Conservation (phyloP, 2,888 invertebrate genomes). For the Phyllotreta cruciferae region DNA sequence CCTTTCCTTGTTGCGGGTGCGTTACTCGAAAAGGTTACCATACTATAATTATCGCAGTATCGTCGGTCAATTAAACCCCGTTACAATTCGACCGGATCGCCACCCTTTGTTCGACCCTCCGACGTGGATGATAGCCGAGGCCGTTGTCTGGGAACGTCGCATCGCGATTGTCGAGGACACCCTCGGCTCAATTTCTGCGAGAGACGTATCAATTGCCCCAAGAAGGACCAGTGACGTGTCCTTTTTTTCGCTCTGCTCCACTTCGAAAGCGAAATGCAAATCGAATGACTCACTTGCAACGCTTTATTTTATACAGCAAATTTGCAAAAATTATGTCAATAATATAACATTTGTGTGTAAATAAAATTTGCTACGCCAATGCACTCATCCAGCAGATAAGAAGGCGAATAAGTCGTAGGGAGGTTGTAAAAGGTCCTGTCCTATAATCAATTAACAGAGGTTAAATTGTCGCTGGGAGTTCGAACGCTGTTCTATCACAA, state of each 20-base stretch:
- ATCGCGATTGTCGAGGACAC: constrained; percentile 2
- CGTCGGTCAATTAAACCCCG: constrained; percentile 52
- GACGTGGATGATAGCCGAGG: constrained; percentile 13
- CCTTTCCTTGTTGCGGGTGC: not conserved
- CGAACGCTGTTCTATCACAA: constrained; percentile 23
- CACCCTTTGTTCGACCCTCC: constrained; percentile 47
- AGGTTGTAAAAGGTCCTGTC: constrained; percentile 23
- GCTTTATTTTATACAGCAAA: too few relatives aligned
- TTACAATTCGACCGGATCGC: constrained; percentile 46
- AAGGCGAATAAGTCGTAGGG: constrained; percentile 15
- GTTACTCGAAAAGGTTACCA: constrained; percentile 47
- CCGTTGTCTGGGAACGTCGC: constrained; percentile 26
- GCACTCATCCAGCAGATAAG: constrained; percentile 18
- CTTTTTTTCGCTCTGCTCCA: not conserved
- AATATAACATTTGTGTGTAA: too few relatives aligned
- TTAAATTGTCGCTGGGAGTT: constrained; percentile 36
- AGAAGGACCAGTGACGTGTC: constrained; percentile 20
- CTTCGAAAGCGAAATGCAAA: not conserved
- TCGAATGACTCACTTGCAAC: too few relatives aligned
- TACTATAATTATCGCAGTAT: constrained; percentile 49
- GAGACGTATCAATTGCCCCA: constrained; percentile 33
- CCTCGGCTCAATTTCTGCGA: constrained; percentile 30
- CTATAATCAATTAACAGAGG: constrained; percentile 36
- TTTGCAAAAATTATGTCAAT: too few relatives aligned
- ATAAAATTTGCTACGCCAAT: constrained; percentile 25